Conservation (phyloP, 2,797 vertebrate species). For the Parauchenoglanis punctatus region DNA sequence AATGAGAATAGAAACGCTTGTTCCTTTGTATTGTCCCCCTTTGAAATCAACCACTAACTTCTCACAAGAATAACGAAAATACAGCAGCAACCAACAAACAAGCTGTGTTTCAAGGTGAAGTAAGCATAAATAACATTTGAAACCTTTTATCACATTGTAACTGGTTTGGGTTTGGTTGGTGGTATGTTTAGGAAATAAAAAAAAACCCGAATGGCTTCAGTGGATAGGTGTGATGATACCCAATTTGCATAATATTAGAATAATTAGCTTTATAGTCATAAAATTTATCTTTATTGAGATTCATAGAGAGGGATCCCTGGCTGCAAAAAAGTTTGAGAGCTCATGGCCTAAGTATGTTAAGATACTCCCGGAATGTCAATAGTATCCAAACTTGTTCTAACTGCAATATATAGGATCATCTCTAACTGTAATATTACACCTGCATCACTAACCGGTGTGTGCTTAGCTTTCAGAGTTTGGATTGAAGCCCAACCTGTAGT, state of each 20-base stretch:
- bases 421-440: conserved; percentile 7
- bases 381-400: not conserved
- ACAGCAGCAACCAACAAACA: not conserved
- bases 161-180: not conserved
- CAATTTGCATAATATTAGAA: not conserved
- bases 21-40: not conserved
- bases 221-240: not conserved
- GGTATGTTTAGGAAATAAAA: not conserved
- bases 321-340: not conserved
- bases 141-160: not conserved
- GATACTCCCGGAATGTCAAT: not conserved
- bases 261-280: not conserved
- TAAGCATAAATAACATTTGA: not conserved
- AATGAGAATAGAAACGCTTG: not conserved
- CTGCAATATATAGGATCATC: not conserved
- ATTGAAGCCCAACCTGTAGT: not conserved
- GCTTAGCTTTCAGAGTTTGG: not conserved
- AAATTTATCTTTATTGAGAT: not conserved
- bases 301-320: not conserved
- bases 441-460: not conserved
- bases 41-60: not conserved
- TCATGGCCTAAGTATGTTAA: not conserved
- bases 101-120: not conserved
- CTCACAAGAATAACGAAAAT: not conserved
- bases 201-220: not conserved